Evolutionary conservation across 2,888 invertebrate genomes (phyloP).

Genomic region (Microchrysa polita): DNA sequence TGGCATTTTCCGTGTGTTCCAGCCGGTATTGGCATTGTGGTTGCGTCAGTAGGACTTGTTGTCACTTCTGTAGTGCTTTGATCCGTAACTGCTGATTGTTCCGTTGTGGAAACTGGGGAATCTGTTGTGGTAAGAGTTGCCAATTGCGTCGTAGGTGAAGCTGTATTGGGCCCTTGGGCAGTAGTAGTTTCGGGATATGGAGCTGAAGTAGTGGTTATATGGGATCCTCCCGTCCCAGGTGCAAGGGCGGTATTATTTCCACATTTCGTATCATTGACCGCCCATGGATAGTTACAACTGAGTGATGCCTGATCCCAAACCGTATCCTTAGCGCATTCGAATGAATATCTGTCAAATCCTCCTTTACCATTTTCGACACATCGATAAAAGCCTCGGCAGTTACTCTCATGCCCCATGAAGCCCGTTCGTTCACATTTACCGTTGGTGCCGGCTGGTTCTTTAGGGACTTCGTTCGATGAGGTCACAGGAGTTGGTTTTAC

Average conservation of each 20-base stretch:
- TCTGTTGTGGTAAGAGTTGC: slow-evolving; percentile 4
- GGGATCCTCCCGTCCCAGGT: neutral
- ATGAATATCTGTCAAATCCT: slow-evolving; percentile 70
- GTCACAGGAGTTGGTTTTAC: slow-evolving; percentile 48
- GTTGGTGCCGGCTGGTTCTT: slow-evolving; percentile 53
- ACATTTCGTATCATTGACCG: slow-evolving; percentile 56
- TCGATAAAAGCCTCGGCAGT: slow-evolving; percentile 74
- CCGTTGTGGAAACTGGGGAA: slow-evolving; percentile 39
- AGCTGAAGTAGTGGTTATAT: neutral
- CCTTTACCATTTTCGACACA: slow-evolving; percentile 73
- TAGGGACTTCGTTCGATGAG: slow-evolving; percentile 44
- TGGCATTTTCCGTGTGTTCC: slow-evolving; percentile 56
- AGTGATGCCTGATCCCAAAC: slow-evolving; percentile 68
- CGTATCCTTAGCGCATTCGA: slow-evolving; percentile 73
- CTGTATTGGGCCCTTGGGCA: neutral
- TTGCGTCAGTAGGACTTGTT: neutral
- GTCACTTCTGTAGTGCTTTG: neutral
- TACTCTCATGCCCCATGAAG: slow-evolving; percentile 63
- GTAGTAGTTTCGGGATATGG: neutral
- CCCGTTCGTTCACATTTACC: slow-evolving; percentile 64
- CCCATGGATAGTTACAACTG: slow-evolving; percentile 62
- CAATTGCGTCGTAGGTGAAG: neutral
- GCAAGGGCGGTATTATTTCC: slow-evolving; percentile 45
- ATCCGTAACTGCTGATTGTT: slow-evolving; percentile 13
- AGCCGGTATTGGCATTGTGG: slow-evolving; percentile 57